Evolutionary conservation across 2,888 invertebrate species (phyloP).

Genomic region (Pharmacophagus antenor): DNA sequence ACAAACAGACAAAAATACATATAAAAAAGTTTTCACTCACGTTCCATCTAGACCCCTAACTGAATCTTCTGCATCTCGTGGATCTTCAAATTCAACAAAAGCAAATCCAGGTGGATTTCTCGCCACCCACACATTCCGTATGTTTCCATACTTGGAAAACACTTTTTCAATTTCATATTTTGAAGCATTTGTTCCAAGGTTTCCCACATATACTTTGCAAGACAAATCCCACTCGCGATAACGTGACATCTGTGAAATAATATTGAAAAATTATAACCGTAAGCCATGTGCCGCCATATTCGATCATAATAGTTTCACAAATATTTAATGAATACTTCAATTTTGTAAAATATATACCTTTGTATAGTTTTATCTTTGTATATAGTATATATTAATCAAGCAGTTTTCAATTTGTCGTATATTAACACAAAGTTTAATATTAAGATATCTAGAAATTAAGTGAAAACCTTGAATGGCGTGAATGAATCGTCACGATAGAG

Average conservation of each 20-base stretch:
- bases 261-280: conserved; percentile 12
- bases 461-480: neutral
- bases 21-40: conserved; percentile 53
- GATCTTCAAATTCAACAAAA: conserved; percentile 94
- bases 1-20: neutral
- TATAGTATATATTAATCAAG: neutral
- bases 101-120: conserved; percentile 96
- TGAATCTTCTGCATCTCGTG: conserved; percentile 92
- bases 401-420: neutral
- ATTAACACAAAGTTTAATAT: neutral
- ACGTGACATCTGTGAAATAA: conserved; percentile 83
- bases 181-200: conserved; percentile 93
- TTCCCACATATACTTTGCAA: conserved; percentile 96
- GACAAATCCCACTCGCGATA: conserved; percentile 90
- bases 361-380: neutral
- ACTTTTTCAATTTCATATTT: conserved; percentile 94
- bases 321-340: neutral
- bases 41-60: conserved; percentile 90
- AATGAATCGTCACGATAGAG: neutral
- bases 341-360: neutral
- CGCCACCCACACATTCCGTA: conserved; percentile 96
- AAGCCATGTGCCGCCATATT: conserved; percentile 37
- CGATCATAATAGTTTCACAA: conserved; percentile 12
- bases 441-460: neutral
- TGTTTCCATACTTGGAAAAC: conserved; percentile 92